Evolutionary conservation across 2,113 vertebrate genomes (phyloP).

Genomic region (Xyrauchen texanus): DNA sequence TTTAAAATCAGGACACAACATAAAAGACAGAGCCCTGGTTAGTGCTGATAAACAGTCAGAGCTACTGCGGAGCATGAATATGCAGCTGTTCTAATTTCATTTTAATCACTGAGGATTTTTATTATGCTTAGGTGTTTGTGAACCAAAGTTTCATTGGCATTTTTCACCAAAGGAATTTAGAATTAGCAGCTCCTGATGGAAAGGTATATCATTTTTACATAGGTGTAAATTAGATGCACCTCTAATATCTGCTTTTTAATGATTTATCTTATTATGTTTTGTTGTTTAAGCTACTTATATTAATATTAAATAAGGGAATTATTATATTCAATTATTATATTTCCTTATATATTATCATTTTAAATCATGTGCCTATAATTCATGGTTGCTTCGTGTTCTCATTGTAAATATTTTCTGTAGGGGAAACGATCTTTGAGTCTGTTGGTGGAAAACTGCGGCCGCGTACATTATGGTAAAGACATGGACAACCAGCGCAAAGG

Average conservation of each 20-base stretch:
- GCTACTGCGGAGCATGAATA: not conserved
- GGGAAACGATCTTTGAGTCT: conserved; percentile 81
- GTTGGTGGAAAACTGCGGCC: conserved; percentile 90
- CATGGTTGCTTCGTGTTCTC: not conserved
- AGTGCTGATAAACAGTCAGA: conserved; percentile 27
- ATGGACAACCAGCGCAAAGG: conserved; percentile 92
- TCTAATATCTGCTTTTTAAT: too few species aligned
- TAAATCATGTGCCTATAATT: too few species aligned
- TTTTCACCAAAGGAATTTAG: conserved; percentile 77
- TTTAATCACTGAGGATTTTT: not conserved
- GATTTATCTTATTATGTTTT: too few species aligned
- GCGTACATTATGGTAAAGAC: conserved; percentile 81
- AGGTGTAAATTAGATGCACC: not conserved
- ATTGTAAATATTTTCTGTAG: conserved; percentile 63
- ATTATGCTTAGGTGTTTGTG: conserved; percentile 83
- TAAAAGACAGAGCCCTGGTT: conserved; percentile 88
- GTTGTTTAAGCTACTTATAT: too few species aligned
- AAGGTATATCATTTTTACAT: conserved; percentile 74
- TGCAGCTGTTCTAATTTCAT: not conserved
- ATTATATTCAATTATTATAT: too few species aligned
- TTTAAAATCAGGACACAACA: conserved; percentile 75
- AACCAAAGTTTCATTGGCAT: conserved; percentile 84
- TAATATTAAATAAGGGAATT: too few species aligned
- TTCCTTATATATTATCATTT: too few species aligned
- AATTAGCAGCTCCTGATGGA: conserved; percentile 80